Evolutionary conservation across 2,888 invertebrate species (phyloP).

Genomic region (Therioaphis trifolii): DNA sequence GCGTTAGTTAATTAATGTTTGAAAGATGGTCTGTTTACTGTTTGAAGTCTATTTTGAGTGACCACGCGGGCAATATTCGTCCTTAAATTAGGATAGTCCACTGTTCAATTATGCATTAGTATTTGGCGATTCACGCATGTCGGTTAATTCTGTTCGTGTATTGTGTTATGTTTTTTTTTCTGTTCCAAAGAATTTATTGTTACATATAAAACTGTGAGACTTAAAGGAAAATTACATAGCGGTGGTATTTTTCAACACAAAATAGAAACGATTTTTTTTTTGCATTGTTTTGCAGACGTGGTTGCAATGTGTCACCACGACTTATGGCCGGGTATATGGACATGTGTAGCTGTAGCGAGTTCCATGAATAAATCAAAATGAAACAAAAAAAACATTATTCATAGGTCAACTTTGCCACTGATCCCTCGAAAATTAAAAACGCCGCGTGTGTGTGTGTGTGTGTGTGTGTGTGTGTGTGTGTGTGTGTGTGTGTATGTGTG

Average conservation of each 20-base stretch:
- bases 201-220: not conserved
- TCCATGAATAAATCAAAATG: constrained; percentile 51
- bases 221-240: not conserved
- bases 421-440: constrained; percentile 20
- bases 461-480: no score
- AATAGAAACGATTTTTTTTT: constrained; percentile 18
- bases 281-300: constrained; percentile 38
- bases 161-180: not conserved
- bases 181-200: not conserved
- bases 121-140: not conserved
- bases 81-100: not conserved
- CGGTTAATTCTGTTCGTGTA: no score
- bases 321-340: not conserved
- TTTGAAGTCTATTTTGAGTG: not conserved
- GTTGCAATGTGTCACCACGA: constrained; percentile 43
- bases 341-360: constrained; percentile 1
- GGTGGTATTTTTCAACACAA: not conserved
- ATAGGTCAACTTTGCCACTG: not conserved
- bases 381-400: not conserved
- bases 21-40: not conserved
- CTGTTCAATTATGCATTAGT: not conserved
- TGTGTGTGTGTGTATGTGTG: no score
- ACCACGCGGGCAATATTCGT: not conserved
- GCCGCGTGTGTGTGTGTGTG: no score
- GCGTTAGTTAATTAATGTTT: not conserved